Evolutionary conservation across 2,888 invertebrate species (phyloP), one percentile per base, ranked within the genome.

Genomic region (Leptopilina myrica): DNA sequence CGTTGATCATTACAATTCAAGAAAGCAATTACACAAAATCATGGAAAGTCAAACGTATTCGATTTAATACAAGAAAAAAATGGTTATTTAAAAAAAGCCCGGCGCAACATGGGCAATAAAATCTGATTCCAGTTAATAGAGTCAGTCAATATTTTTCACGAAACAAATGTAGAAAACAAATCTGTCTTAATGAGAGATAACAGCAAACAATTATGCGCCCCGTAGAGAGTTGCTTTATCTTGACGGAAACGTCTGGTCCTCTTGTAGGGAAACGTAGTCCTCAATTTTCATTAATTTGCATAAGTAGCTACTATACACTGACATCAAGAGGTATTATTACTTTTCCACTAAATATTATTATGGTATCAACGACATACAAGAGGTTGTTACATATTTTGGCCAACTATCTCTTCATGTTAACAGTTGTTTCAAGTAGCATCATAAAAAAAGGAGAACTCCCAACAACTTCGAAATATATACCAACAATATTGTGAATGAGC

Each of bases 241-340:
- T 56, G 77, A 62, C 76, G 78, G 81, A 78, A 81, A 73, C 80
- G 76, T 76, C 81, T 64, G 81, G 79, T 73, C 26, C 53, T 65
- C 66, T 64, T 26, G 78, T 46, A 76, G 14, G 64, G 53, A 65
- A 15, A 67, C 59, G 69, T 76, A 76, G 82, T 81, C 83, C 81
- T 85, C 81, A 81, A 81, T 85, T 85, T 85, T 84, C 85, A 81
- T 85, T 85, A 81, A 85, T 86, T 86, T 85, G 79, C 86, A 85
- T 84, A 85, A 86, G 84, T 82, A 82, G 82, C 82, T 83, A 85
- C 84, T 86, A 84, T 82, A 78, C 56, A 78, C 56, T 79, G 78
- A 80, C 82, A 82, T 82, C 83, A 82, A 84, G 85, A 82, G 80
- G 82, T 80, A 81, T 83, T 84, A 84, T 84, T 84, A 83, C 82